Base-by-base conservation (phyloP, 1,140 invertebrate genomes). In the Pseudomyrmex pallidus region DNA sequence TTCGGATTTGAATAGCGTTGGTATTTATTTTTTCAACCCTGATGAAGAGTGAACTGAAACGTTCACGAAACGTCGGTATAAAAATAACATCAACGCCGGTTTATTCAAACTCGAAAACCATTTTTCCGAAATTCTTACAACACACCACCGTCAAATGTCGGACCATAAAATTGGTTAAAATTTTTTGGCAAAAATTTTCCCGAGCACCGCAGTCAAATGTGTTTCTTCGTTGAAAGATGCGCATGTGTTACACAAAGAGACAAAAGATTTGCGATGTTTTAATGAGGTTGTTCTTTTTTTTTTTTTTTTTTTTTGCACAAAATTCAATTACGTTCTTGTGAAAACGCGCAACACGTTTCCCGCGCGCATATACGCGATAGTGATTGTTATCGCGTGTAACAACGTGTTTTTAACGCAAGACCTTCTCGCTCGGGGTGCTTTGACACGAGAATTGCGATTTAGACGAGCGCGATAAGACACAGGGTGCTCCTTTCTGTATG, bases 381-480 rank as follows among this genome's bases (percentile, higher is more conserved):
- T 35, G 12, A 78, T 70, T 46, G 62, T 67, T 67, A 64, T 46
- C 22, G 10, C 13, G 5, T 35, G 35, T 35, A 35, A 12, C 20
- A 20, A 22, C 12, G 35, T 20, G 17, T 78, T 59, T 22, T 35
- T 15, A 20, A 48, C 20, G 57, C 4, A 12, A 57, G 17, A 57
- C 17, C 17, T 78, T 7, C 52, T 68, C 15, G 35, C 35, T 13
- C 15, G 15, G 52, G 8, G 25, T 46, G 3, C 12, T 54, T 63
- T 13, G 61, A 9, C 50, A 17, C 35, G 35, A 35, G 17, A 25
- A 15, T 35, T 17, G 52, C 2, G 66, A 70, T 78, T 78, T 12
- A 10, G 8, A 15, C 35, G 48, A 35, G 20, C 35, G 52, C 20
- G 64, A 78, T 50, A 78, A 78, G 35, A 48, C 54, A 48, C 35